These are phyloP conservation scores for Heliconius sara DNA, from an alignment of 2,888 invertebrate genomes.

Conservation along the genomic window DNA sequence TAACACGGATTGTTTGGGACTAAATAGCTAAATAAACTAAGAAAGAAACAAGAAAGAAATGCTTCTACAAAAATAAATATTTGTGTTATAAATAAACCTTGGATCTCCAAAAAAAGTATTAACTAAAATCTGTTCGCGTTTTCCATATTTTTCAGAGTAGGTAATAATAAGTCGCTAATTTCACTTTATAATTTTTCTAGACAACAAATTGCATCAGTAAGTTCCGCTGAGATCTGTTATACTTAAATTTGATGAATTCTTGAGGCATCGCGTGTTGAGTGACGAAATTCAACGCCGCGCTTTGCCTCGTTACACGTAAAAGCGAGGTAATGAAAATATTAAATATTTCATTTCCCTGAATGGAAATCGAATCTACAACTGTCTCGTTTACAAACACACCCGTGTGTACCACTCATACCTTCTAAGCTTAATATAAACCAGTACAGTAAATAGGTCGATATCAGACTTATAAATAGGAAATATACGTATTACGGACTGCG, in stretches of 20 bases:
- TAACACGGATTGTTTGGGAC: background rate
- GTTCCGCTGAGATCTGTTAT: too few relatives aligned
- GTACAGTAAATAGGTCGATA: constrained; percentile 1
- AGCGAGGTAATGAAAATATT: background rate
- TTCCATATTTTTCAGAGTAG: too few relatives aligned
- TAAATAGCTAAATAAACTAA: background rate
- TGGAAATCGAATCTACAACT: too few relatives aligned
- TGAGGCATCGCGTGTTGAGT: background rate
- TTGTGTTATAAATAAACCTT: too few relatives aligned
- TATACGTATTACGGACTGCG: background rate
- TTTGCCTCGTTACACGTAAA: background rate
- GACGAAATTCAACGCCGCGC: too few relatives aligned
- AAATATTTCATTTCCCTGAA: background rate
- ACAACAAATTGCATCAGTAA: too few relatives aligned
- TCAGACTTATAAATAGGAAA: constrained; percentile 9
- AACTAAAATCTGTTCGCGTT: too few relatives aligned
- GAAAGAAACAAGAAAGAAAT: too few relatives aligned
- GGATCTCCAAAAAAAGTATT: too few relatives aligned
- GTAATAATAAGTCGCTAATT: too few relatives aligned
- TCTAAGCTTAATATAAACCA: background rate
- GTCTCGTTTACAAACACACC: too few relatives aligned
- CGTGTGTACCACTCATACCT: background rate
- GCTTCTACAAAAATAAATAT: too few relatives aligned
- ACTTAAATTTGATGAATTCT: background rate
- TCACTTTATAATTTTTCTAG: background rate